phyloP scores from a whole-genome alignment of 1,140 invertebrate species.

The Drosophila sp. region DNA sequence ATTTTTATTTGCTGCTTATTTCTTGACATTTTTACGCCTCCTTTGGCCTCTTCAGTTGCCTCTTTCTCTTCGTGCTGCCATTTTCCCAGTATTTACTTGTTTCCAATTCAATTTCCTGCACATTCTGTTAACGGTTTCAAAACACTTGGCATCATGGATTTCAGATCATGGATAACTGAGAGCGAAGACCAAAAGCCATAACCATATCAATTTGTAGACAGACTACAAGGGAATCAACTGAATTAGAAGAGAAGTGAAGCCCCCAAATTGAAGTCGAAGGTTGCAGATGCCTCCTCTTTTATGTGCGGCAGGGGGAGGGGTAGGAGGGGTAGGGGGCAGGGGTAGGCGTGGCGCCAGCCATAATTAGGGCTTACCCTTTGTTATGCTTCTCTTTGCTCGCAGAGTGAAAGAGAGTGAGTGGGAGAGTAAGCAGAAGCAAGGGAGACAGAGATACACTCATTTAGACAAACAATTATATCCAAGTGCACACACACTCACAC shows the following conservation, averaged over 20 bases:
- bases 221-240: constrained; percentile 59
- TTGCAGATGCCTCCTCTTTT: constrained; percentile 28
- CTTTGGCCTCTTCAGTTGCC: constrained; percentile 34
- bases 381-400: constrained; percentile 6
- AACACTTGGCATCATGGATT: constrained; percentile 11
- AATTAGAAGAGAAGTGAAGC: constrained; percentile 45
- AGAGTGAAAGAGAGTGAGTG: constrained; percentile 16
- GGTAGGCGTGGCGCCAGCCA: constrained; percentile 46
- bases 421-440: constrained; percentile 1
- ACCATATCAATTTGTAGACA: constrained; percentile 42
- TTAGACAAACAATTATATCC: constrained; percentile 78
- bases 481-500: constrained; percentile 63
- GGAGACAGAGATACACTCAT: constrained; percentile 52
- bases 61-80: not conserved
- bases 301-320: not conserved
- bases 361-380: constrained; percentile 69
- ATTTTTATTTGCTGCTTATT: constrained; percentile 60
- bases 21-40: constrained; percentile 10
- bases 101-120: constrained; percentile 68
- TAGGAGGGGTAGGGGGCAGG: too few relatives aligned
- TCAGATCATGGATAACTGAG: not conserved
- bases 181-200: constrained; percentile 50
- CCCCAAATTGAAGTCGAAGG: constrained; percentile 41
- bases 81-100: constrained; percentile 54
- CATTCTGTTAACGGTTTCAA: constrained; percentile 50